phyloP scores from a whole-genome alignment of 2,888 invertebrate species.

The Chalcosyrphus nemorum region DNA sequence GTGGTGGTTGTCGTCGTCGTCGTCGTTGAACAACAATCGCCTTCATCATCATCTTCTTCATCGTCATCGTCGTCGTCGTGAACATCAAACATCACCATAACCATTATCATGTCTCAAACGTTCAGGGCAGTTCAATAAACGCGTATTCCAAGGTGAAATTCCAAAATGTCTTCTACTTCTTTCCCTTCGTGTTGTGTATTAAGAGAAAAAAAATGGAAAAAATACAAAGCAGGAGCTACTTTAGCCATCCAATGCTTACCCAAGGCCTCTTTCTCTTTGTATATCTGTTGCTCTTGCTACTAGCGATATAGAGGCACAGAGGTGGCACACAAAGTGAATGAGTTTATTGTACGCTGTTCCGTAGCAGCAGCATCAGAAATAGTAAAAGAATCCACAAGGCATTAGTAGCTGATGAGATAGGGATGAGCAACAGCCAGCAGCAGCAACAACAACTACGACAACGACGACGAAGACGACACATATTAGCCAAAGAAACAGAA shows the following conservation, averaged over 20 bases:
- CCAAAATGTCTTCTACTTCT: slow-evolving; percentile 70
- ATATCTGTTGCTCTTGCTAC: background rate
- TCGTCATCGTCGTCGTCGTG: slow-evolving; percentile 5
- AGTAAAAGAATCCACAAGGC: slow-evolving; percentile 26
- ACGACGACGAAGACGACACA: slow-evolving; percentile 14
- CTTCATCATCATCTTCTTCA: slow-evolving; percentile 25
- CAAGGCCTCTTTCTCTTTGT: slow-evolving; percentile 57
- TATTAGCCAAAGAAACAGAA: slow-evolving; percentile 46
- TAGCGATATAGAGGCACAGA: slow-evolving; percentile 1
- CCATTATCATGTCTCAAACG: slow-evolving; percentile 73
- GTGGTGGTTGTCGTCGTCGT: background rate
- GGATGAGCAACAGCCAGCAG: slow-evolving; percentile 9
- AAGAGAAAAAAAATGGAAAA: slow-evolving; percentile 16
- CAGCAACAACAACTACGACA: background rate
- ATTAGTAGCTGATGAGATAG: slow-evolving; percentile 51
- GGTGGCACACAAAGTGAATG: slow-evolving; percentile 58
- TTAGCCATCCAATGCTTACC: slow-evolving; percentile 42
- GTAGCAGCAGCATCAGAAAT: slow-evolving; percentile 31
- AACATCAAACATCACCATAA: slow-evolving; percentile 67
- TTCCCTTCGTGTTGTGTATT: slow-evolving; percentile 51
- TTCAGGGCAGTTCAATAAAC: slow-evolving; percentile 71
- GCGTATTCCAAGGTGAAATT: slow-evolving; percentile 72
- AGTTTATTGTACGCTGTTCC: slow-evolving; percentile 63
- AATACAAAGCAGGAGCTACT: slow-evolving; percentile 43
- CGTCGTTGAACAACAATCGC: slow-evolving; percentile 23